Base-by-base conservation (phyloP, 1,140 invertebrate species). In the Liolophura sinensis region DNA sequence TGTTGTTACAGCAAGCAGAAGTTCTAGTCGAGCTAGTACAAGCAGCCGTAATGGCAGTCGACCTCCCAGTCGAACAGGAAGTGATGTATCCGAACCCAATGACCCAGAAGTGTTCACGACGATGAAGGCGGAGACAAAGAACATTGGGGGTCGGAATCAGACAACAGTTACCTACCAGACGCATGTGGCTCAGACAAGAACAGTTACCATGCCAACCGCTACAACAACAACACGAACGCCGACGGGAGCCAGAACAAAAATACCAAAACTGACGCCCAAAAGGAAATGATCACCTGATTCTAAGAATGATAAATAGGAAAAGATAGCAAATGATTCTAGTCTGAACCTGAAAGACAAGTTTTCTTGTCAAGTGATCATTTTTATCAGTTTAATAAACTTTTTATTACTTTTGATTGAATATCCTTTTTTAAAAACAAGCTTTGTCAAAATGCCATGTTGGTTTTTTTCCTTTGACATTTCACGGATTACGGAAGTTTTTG, bases 41-140 rank as follows among this genome's bases (percentile, higher is more conserved):
- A 87, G 93, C 60, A n/a, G 60, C 73, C 46, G 46, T 57, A 40
- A 40, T 40, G 74, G 75, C 20, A 94, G 92, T 74, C 88, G 94
- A 76, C 84, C 85, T 73, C 92, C 94, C 24, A 96, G 94, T 78
- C 90, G 95, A 78, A 93, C 96, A 78, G 94, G 94, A 67, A 97
- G 95, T 47, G 95, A 93, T 75, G 95, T 93, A 24, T 86, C 96
- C 63, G 93, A 96, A 79, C 78, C 78, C 24, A 76, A 78, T 64
- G 85, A 87, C 49, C 76, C 78, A 27, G 82, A 83, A 62, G 74
- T 82, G 25, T 80, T 70, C 64, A 81, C 79, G 7, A 80, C 81
- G 20, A 69, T 79, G 27, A 78, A 83, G 64, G 73, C 73, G 24
- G 78, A 82, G 60, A 75, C 72, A 3, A 62, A 73, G 46, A 80